phyloP scores from a whole-genome alignment of 2,888 invertebrate genomes.

The Drosophila borborema region DNA sequence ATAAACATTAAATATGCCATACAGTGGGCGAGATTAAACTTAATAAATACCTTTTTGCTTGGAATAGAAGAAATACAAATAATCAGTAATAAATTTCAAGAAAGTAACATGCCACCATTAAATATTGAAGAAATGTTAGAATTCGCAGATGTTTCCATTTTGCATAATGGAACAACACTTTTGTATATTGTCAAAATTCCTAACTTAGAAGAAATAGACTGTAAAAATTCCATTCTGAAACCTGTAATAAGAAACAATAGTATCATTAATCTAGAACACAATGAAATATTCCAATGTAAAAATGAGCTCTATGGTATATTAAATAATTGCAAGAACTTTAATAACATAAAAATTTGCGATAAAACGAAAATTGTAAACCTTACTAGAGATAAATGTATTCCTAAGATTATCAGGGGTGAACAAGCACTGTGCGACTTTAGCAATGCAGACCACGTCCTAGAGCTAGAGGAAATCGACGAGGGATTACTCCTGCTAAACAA shows the following conservation, averaged over 20 bases:
- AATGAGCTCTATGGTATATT: not conserved
- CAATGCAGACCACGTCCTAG: not conserved
- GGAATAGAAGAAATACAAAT: not conserved
- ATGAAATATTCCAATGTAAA: not conserved
- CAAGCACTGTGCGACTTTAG: slow-evolving; percentile 2
- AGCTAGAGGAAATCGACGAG: not conserved
- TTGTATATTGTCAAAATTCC: not conserved
- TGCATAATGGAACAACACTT: not conserved
- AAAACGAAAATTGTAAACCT: not conserved
- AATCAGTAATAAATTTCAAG: not conserved
- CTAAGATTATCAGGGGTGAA: not conserved
- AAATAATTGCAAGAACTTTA: not conserved
- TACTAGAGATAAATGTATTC: not conserved
- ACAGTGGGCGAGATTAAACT: not conserved
- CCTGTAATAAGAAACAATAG: not conserved
- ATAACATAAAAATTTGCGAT: not conserved
- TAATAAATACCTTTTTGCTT: not conserved
- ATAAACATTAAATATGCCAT: slow-evolving; percentile 3
- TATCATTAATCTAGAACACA: not conserved
- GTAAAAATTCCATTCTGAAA: not conserved
- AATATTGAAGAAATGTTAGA: slow-evolving; percentile 1
- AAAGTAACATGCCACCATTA: not conserved
- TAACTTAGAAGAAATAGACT: not conserved
- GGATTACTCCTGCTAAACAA: not conserved
- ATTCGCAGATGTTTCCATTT: not conserved